Evolutionary conservation across 2,113 vertebrate species (phyloP).

Genomic region (Daboia siamensis): DNA sequence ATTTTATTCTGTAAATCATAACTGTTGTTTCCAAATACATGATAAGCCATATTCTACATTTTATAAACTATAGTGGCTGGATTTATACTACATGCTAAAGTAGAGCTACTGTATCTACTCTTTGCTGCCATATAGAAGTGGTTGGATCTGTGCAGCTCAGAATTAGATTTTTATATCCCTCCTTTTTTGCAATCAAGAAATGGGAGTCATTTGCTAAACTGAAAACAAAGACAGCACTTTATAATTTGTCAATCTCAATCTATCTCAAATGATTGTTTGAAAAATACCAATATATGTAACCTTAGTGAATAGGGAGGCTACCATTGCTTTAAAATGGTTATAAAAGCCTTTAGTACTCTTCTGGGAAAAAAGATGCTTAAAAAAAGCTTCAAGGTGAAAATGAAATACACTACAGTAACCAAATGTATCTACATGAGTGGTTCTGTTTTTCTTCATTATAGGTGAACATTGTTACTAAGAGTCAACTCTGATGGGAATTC

Average conservation of each 20-base stretch:
- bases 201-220: background rate
- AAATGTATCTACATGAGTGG: background rate
- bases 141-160: background rate
- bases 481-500: constrained; percentile 20
- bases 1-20: background rate
- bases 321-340: background rate
- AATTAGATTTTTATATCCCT: background rate
- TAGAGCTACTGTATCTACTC: background rate
- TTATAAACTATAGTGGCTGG: background rate
- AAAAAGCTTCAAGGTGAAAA: background rate
- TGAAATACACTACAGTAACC: background rate
- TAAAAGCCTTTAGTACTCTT: background rate
- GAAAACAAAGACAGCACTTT: background rate
- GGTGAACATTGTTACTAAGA: background rate
- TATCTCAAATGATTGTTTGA: background rate
- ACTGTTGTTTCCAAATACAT: background rate
- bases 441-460: constrained; percentile 21
- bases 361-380: background rate
- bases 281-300: background rate
- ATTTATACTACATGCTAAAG: background rate
- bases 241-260: background rate
- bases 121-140: no score
- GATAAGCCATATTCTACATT: background rate
- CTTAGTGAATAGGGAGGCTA: background rate
- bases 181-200: background rate